Evolutionary conservation across 1,140 invertebrate species (phyloP).

Genomic region (Drosophila equinoxialis): DNA sequence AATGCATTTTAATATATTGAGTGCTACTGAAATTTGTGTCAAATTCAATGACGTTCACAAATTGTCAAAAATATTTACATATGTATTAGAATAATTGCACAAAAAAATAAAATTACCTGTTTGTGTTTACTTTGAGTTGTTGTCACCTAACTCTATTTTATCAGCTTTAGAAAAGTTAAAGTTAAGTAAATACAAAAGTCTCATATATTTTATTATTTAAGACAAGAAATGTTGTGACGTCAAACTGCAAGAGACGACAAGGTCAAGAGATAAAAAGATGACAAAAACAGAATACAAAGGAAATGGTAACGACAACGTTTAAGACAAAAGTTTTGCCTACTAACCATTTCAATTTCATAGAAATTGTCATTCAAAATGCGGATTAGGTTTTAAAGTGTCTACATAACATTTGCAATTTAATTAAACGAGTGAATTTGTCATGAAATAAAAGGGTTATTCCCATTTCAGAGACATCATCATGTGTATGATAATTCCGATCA

Average conservation of each 20-base stretch:
- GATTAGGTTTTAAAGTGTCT: not conserved
- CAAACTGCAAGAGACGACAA: not conserved
- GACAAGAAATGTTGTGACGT: not conserved
- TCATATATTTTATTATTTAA: not conserved
- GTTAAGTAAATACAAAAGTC: slow-evolving; percentile 22
- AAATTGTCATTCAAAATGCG: slow-evolving; percentile 5
- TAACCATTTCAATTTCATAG: not conserved
- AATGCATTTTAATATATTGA: not conserved
- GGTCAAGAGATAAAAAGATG: not conserved
- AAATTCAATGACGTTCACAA: not conserved
- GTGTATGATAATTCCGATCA: slow-evolving; percentile 8
- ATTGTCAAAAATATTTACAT: not conserved
- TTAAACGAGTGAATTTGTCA: slow-evolving; percentile 6
- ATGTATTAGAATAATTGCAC: not conserved
- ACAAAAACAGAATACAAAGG: not conserved
- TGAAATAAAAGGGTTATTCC: slow-evolving; percentile 5
- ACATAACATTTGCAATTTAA: slow-evolving; percentile 2
- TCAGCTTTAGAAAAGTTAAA: slow-evolving; percentile 55
- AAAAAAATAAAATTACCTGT: not conserved
- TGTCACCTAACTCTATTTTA: slow-evolving; percentile 35
- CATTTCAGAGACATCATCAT: slow-evolving; percentile 9
- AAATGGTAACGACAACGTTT: not conserved
- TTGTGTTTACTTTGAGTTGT: not conserved
- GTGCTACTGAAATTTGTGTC: not conserved
- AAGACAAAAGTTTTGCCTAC: not conserved